Evolutionary conservation across 2,797 vertebrate species (phyloP).

Genomic region (Lacerta agilis): DNA sequence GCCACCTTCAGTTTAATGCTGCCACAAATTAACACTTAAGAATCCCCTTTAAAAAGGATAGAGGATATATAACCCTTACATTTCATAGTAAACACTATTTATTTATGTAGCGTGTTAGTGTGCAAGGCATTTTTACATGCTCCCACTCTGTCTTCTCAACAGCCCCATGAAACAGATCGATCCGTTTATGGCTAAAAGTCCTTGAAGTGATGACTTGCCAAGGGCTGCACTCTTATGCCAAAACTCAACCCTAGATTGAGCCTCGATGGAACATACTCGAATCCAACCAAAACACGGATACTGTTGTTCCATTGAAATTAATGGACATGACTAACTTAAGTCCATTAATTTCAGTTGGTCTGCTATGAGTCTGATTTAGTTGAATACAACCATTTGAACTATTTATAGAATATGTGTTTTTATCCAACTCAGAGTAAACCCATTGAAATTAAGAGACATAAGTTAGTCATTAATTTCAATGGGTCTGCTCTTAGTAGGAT

Average conservation of each 20-base stretch:
- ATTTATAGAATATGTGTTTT: background rate
- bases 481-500: too few relatives aligned
- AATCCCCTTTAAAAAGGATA: background rate
- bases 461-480: too few relatives aligned
- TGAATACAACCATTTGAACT: background rate
- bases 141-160: constrained; percentile 6
- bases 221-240: background rate
- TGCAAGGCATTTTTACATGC: background rate
- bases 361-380: too few relatives aligned
- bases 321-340: too few relatives aligned
- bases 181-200: background rate
- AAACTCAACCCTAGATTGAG: background rate
- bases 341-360: too few relatives aligned
- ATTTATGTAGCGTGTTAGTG: constrained; percentile 3
- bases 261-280: background rate
- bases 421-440: too few relatives aligned
- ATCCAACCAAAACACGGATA: background rate
- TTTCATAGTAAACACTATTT: constrained; percentile 4
- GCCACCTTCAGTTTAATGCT: background rate
- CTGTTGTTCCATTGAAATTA: too few relatives aligned
- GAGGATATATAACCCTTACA: background rate
- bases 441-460: too few relatives aligned
- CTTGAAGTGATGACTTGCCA: background rate
- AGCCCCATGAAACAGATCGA: constrained; percentile 7
- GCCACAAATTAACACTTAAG: background rate